Base-by-base conservation (phyloP, 2,113 vertebrate species). In the Sprattus sprattus region DNA sequence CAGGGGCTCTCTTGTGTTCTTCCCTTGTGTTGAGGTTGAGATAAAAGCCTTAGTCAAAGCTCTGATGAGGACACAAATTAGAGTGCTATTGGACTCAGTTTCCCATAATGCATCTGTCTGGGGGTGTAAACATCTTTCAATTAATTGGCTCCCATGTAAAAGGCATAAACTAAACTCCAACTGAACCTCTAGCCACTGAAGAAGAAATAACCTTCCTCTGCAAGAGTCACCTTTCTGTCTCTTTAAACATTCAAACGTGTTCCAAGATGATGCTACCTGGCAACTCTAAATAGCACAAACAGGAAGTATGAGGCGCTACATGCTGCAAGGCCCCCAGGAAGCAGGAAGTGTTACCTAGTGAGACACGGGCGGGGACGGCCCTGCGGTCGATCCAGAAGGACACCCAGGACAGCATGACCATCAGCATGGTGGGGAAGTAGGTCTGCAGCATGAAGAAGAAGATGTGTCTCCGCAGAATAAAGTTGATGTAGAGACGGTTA, bases 371-470 rank as follows among this genome's bases (percentile, higher is more conserved):
- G 84, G 96, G 96, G 88, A 97, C 97, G 0, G 97, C 96, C 93
- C 97, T 95, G 92, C 95, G 93, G 90, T 97, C 96, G 86, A 98
- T 98, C 97, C 96, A 98, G 91, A 98, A 98, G 32, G 97, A 99
- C 88, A 98, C 96, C 97, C 97, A 97, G 0, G 95, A 98, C 71
- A 99, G 92, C 96, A 98, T 97, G 91, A 98, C 97, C 97, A 98
- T 98, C 89, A 99, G 91, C 96, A 97, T 97, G 86, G 97, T 97
- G 81, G 96, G 97, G 90, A 98, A 98, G 89, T 97, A 98, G 8
- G 96, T 97, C 92, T 98, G 97, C 44, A 99, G 96, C 93, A 98
- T 93, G 89, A 99, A 98, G 94, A 98, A 99, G 95, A 99, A 97
- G 90, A 97, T 96, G 81, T 97, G 96, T 90, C 97, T 96, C 87